Evolutionary conservation across 37 sponge, comb jelly and placozoan genomes (phyloP).

Genomic region (Mnemiopsis leidyi): DNA sequence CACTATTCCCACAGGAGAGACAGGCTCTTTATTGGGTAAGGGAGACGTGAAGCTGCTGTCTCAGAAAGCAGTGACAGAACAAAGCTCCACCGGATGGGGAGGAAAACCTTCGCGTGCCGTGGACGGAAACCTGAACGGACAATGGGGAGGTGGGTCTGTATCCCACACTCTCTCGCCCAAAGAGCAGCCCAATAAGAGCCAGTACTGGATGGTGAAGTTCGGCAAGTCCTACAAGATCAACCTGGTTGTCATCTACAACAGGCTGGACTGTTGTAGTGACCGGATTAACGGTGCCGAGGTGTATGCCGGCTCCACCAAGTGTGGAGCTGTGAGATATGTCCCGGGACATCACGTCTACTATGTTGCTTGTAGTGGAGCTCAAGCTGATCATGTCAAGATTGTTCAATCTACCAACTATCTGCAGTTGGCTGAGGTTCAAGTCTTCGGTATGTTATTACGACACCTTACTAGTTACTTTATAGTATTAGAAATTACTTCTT

Average conservation of each 20-base stretch:
- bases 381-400: not conserved
- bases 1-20: not conserved
- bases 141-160: not conserved
- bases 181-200: not conserved
- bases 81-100: not conserved
- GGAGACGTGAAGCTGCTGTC: slow-evolving; percentile 32
- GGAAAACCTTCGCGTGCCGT: not conserved
- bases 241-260: slow-evolving; percentile 11
- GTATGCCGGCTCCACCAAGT: not conserved
- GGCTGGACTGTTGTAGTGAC: not conserved
- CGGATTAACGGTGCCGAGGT: slow-evolving; percentile 1
- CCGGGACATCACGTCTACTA: not conserved
- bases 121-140: slow-evolving; percentile 17
- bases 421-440: slow-evolving; percentile 15
- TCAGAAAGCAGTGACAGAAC: not conserved
- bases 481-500: no score
- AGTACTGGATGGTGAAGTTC: not conserved
- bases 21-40: not conserved
- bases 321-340: not conserved
- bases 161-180: not conserved
- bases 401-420: not conserved
- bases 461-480: no score
- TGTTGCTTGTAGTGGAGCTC: not conserved
- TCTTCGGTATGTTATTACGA: not conserved
- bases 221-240: not conserved